A percentile compares a stretch with the other conserved stretches of the same genome.
phyloP scores from a whole-genome alignment of 2,113 vertebrate genomes.

The Cygnus atratus region DNA sequence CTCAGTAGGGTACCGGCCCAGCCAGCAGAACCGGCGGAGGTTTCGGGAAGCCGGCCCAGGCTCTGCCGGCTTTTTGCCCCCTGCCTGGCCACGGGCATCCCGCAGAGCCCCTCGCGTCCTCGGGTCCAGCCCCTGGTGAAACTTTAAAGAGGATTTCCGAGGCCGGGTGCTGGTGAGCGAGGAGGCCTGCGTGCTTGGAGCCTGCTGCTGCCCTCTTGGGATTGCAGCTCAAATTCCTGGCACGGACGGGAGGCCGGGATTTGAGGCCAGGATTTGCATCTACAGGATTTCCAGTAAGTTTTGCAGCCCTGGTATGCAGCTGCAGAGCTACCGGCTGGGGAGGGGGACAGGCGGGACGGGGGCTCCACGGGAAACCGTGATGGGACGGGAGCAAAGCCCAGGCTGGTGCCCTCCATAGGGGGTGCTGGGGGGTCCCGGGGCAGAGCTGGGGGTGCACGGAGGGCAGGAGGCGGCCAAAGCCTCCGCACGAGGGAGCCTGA shows the following conservation, averaged over 20 bases:
- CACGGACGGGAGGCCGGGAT: background rate
- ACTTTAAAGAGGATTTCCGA: background rate
- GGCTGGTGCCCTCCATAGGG: rapidly evolving
- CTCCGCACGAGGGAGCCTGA: rapidly evolving
- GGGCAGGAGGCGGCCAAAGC: too few species aligned
- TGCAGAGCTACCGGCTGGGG: background rate
- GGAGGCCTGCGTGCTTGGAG: background rate
- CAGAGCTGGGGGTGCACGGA: rapidly evolving
- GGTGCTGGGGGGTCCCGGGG: background rate
- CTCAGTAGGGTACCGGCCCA: background rate
- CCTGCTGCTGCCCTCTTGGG: constrained; percentile 41
- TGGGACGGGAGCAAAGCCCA: rapidly evolving
- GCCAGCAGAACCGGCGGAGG: rapidly evolving
- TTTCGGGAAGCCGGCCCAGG: background rate
- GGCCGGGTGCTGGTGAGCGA: background rate
- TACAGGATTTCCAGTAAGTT: constrained; percentile 64
- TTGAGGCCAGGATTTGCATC: constrained; percentile 33
- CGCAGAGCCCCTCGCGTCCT: rapidly evolving
- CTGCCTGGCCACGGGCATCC: rapidly evolving
- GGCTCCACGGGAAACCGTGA: background rate
- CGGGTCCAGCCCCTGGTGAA: rapidly evolving
- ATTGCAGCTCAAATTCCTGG: constrained; percentile 59
- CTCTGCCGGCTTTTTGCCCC: background rate
- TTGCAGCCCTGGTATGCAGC: constrained; percentile 22
- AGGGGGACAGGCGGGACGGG: rapidly evolving